A percentile compares a stretch with the other conserved stretches of the same genome.
Conservation (phyloP, 2,113 vertebrate species). For the Pristiophorus japonicus region DNA sequence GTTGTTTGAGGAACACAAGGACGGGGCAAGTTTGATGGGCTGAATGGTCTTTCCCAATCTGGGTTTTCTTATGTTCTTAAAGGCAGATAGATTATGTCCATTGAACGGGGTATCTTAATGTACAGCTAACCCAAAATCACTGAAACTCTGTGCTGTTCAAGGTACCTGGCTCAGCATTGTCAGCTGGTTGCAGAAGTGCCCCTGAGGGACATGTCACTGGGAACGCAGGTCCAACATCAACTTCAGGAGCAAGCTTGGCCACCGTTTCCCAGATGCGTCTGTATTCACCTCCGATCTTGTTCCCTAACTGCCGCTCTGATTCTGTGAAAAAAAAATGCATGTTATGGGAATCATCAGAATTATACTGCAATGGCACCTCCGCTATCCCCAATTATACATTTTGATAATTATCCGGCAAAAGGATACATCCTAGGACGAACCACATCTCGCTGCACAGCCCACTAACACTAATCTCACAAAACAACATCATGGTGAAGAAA, state of each 20-base stretch:
- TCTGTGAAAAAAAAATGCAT: not conserved
- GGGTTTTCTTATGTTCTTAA: not conserved
- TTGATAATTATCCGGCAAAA: not conserved
- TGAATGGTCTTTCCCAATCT: not conserved
- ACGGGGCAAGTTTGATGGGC: not conserved
- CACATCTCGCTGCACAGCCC: no score
- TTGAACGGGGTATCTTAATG: not conserved
- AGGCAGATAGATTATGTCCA: not conserved
- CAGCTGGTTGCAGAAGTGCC: not conserved
- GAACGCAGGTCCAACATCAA: not conserved
- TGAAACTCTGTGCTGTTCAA: not conserved
- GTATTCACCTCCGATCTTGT: not conserved
- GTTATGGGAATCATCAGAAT: not conserved
- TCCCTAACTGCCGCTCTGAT: not conserved
- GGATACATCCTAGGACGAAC: not conserved
- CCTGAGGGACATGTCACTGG: not conserved
- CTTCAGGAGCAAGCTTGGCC: not conserved
- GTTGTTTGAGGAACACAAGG: not conserved
- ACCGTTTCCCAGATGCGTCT: not conserved
- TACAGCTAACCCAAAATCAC: not conserved
- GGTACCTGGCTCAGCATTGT: not conserved
- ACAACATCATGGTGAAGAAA: no score
- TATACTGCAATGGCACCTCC: no score
- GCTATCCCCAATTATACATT: not conserved
- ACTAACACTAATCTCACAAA: no score